Base-by-base conservation (phyloP, 1,140 invertebrate species). In the Hylaeus volcanicus region DNA sequence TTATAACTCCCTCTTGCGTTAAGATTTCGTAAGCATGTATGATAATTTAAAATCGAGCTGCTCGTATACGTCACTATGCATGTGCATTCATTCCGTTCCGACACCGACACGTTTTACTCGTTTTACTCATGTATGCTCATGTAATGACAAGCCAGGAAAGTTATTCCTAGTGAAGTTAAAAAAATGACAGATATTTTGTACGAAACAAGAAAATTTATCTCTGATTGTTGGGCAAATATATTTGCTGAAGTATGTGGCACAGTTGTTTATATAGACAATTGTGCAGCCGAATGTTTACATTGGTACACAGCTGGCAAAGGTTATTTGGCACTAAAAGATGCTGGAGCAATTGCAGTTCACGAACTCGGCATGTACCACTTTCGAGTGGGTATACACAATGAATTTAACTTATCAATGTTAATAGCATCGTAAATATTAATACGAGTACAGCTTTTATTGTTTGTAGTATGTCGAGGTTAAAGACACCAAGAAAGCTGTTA, bases 201-300 rank as follows among this genome's bases (percentile, higher is more conserved):
- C 55, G 81, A 86, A 65, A 79, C 89, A 14, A 69, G 72, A 9
- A 66, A 86, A 39, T 91, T 91, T 80, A 65, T 86, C 14, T 68
- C 89, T 68, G 79, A 81, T 41, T 93, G 94, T 81, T 95, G 94
- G 94, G 84, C 90, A 66, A 91, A 92, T 82, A 88, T 94, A 60
- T 91, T 91, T n/a, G 75, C 83, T 15, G 90, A 93, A 86, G 91
- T 95, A 39, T 90, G 92, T 55, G 90, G 92, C 81, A 92, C 94
- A 81, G 92, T 94, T 56, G 94, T 95, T 55, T 95, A 94, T 80
- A 93, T 95, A 81, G 95, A 95, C 89, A 91, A 94, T 76, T 81
- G 86, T 41, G 91, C 93, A 74, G 92, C 94, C 0, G 95, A 95
- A 89, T 93, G 94, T 84, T 88, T 95, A 9, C 95, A 95, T 81